These are phyloP conservation scores for Columba guinea DNA, from an alignment of 2,797 vertebrate genomes.

Conservation along the genomic window DNA sequence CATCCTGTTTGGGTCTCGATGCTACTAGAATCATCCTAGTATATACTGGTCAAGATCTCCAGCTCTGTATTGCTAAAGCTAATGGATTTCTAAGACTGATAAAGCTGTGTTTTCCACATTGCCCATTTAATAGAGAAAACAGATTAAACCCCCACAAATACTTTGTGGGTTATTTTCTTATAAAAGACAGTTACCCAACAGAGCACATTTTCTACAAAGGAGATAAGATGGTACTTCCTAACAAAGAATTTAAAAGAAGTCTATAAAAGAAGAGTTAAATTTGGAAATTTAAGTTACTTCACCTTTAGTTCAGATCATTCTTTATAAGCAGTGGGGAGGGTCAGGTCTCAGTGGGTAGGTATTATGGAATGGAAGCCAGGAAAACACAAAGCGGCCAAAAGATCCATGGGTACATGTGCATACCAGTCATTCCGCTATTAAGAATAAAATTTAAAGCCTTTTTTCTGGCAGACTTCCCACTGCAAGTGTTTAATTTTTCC, in stretches of 20 bases:
- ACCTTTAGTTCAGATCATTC: neutral
- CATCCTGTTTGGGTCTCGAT: neutral
- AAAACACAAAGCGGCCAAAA: constrained; percentile 23
- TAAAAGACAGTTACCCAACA: neutral
- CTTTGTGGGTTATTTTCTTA: neutral
- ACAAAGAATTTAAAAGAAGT: neutral
- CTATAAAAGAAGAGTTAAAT: neutral
- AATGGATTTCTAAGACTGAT: neutral
- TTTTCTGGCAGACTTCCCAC: constrained; percentile 27
- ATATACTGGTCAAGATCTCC: neutral
- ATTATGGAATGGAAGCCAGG: neutral
- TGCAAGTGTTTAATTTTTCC: constrained; percentile 56
- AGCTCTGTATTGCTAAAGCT: neutral
- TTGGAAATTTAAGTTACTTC: neutral
- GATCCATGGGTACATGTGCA: neutral
- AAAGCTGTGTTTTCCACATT: neutral
- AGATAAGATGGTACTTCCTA: neutral
- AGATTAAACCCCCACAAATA: neutral
- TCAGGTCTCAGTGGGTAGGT: neutral
- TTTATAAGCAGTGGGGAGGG: neutral
- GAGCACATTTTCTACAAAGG: neutral
- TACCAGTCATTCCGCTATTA: constrained; percentile 31
- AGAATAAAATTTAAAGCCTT: constrained; percentile 36
- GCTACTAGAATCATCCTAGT: neutral
- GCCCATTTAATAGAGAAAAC: neutral